Evolutionary conservation across 1,140 invertebrate genomes (phyloP).

Genomic region (Idris sp.): DNA sequence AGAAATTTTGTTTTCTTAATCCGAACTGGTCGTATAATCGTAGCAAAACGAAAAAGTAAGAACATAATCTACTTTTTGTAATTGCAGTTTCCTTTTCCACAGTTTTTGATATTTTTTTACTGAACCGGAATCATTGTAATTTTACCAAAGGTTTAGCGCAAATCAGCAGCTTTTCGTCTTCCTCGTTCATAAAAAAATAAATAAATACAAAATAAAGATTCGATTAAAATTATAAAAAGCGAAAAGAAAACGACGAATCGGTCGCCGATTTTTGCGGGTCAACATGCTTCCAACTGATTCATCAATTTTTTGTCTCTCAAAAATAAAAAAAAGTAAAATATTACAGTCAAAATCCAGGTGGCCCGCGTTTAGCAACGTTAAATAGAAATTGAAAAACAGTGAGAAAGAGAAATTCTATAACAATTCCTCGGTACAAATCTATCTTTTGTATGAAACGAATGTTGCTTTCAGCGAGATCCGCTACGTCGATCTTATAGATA

Average conservation of each 20-base stretch:
- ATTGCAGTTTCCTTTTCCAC: conserved; percentile 41
- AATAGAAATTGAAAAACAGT: no score
- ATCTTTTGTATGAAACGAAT: conserved; percentile 23
- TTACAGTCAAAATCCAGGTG: no score
- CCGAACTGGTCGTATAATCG: no score
- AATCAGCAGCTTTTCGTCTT: conserved; percentile 52
- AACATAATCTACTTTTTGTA: conserved; percentile 40
- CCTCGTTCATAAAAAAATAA: no score
- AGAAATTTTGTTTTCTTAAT: no score
- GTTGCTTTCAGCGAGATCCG: conserved; percentile 60
- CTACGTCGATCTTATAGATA: conserved; percentile 28
- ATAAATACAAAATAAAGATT: no score
- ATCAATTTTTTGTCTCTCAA: no score
- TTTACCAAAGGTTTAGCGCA: conserved; percentile 34
- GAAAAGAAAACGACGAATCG: conserved; percentile 15
- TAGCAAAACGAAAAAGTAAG: not conserved
- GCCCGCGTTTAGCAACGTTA: no score
- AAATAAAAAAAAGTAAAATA: no score
- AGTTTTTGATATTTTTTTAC: conserved; percentile 58
- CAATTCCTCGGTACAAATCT: conserved; percentile 19
- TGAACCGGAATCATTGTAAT: conserved; percentile 42
- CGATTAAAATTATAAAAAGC: no score
- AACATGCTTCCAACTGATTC: no score
- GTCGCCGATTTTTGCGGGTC: no score
- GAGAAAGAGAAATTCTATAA: not conserved